Evolutionary conservation across 2,797 vertebrate genomes (phyloP), one percentile per base, ranked within the genome.

Genomic region (Acanthurus leucopareius): DNA sequence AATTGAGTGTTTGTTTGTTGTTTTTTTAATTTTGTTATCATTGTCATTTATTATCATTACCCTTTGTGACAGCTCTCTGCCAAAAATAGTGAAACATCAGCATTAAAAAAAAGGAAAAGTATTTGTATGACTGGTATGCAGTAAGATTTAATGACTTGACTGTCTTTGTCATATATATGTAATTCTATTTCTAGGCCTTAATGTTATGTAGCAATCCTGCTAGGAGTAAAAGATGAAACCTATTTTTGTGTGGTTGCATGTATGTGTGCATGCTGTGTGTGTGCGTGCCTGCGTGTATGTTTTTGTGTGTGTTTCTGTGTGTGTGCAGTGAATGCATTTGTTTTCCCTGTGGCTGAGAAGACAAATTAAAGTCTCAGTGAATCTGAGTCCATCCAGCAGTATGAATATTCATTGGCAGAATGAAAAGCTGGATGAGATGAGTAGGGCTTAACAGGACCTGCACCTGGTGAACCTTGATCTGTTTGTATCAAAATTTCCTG

Each of bases 371-470:
- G 79, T 69, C 56, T 54, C 8, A 80, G 73, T 73, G 82, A 91
- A 89, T 74, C 58, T 80, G 66, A 49, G 15, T 47, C 61, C 76
- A 86, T 61, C 28, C 47, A 67, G 75, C 64, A 75, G 78, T 82
- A 93, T 94, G 91, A 92, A 94, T 94, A 94, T 95, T 93, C 91
- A 94, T 93, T 42, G 89, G 66, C 76, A 83, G 89, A 86, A 80
- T 90, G 88, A 91, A 88, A 80, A 79, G 84, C 82, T 32, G 51
- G 68, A 84, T 70, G 87, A 84, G 86, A 88, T 42, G 82, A 92
- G 92, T 35, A 80, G 75, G 87, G 89, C 86, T 91, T 90, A 92
- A 82, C 72, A 56, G 88, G 79, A 87, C 64, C 73, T 86, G 92
- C 92, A 94, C 92, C 94, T 93, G 92, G 91, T 90, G 78, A 93